Conservation (phyloP, 2,888 invertebrate genomes). For the Heteromurus nitidus region DNA sequence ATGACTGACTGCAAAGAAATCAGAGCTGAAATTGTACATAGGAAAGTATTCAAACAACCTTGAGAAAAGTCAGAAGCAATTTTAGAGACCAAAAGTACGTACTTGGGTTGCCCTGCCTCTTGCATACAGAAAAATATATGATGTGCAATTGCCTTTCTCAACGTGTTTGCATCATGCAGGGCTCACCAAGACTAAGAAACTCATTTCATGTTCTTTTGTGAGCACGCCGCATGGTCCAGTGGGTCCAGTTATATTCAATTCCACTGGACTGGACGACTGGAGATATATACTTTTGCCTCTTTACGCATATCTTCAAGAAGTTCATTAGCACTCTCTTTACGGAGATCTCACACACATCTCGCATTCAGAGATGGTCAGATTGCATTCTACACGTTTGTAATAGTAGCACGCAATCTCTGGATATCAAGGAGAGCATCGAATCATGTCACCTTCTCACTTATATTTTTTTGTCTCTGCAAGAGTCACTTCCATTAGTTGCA, state of each 20-base stretch:
- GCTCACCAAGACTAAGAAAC: neutral
- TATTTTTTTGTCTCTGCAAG: neutral
- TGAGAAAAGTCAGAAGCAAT: too few relatives aligned
- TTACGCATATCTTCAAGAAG: constrained; percentile 30
- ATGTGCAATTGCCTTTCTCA: too few relatives aligned
- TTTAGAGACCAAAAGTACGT: too few relatives aligned
- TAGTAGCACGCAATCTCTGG: neutral
- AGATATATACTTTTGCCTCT: too few relatives aligned
- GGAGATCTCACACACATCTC: neutral
- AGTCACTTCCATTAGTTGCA: neutral
- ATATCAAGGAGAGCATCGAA: neutral
- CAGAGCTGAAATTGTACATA: too few relatives aligned
- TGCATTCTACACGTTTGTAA: neutral
- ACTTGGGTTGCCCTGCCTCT: too few relatives aligned
- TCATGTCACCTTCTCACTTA: constrained; percentile 4
- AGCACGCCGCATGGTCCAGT: constrained; percentile 17
- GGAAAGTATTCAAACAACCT: too few relatives aligned
- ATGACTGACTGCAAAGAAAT: too few relatives aligned
- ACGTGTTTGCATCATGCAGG: too few relatives aligned
- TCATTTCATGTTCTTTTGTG: constrained; percentile 3
- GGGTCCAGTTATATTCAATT: neutral
- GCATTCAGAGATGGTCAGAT: neutral
- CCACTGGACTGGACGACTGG: too few relatives aligned
- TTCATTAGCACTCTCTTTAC: constrained; percentile 52
- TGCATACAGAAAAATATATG: too few relatives aligned